phyloP scores from a whole-genome alignment of 2,113 vertebrate species.

The Caracal caracal region DNA sequence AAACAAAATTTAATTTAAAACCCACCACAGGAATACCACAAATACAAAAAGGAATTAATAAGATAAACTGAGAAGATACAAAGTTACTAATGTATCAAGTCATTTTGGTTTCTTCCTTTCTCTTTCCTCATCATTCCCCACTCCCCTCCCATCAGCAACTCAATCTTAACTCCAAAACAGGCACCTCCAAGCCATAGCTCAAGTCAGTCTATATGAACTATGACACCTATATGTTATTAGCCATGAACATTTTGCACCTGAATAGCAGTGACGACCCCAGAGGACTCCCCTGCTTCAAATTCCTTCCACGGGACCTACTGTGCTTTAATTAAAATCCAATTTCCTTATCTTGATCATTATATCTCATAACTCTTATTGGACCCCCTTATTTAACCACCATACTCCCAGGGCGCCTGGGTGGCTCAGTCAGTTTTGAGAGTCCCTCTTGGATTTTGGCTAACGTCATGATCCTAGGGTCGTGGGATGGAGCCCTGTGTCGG shows the following conservation, averaged over 20 bases:
- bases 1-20: background rate
- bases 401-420: too few relatives aligned
- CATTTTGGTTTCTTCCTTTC: background rate
- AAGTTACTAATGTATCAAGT: background rate
- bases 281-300: background rate
- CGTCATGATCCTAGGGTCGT: too few relatives aligned
- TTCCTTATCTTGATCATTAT: background rate
- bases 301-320: background rate
- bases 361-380: background rate
- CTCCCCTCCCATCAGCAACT: background rate
- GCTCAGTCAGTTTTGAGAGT: too few relatives aligned
- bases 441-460: too few relatives aligned
- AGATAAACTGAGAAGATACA: background rate
- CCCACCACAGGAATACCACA: background rate
- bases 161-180: background rate
- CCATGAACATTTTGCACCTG: background rate
- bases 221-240: background rate
- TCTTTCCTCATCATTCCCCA: background rate
- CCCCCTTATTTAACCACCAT: background rate
- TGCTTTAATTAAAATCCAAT: background rate
- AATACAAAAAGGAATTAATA: constrained; percentile 13
- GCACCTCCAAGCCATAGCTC: background rate
- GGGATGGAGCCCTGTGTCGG: too few relatives aligned
- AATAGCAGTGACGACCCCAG: background rate
- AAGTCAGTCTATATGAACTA: background rate